These are phyloP conservation scores for Megalops cyprinoides DNA, from an alignment of 2,797 vertebrate species.

Conservation along the genomic window DNA sequence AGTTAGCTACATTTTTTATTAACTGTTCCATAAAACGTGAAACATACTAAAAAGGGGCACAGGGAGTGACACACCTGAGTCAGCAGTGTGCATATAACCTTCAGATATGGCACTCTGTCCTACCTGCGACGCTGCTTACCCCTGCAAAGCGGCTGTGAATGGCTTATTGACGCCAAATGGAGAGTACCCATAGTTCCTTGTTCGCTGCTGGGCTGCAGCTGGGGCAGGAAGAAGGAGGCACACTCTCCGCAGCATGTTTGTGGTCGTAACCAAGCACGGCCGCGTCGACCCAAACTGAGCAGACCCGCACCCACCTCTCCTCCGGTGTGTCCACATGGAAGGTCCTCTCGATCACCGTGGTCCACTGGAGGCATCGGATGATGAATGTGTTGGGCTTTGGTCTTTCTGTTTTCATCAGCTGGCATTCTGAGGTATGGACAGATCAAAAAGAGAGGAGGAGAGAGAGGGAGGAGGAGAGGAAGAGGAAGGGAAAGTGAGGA, in stretches of 20 bases:
- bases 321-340: constrained; percentile 95
- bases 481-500: neutral
- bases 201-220: neutral
- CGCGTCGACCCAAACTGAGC: too few relatives aligned
- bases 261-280: too few relatives aligned
- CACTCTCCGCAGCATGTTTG: too few relatives aligned
- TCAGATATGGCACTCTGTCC: neutral
- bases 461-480: neutral
- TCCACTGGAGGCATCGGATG: constrained; percentile 98
- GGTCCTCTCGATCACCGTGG: constrained; percentile 95
- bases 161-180: constrained; percentile 10
- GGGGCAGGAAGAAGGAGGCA: neutral
- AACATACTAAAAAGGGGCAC: neutral
- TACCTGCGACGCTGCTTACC: neutral
- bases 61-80: neutral
- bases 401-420: constrained; percentile 97
- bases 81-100: constrained; percentile 21
- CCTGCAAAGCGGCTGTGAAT: neutral
- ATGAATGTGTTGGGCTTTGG: constrained; percentile 98
- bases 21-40: too few relatives aligned
- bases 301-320: constrained; percentile 93
- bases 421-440: constrained; percentile 83
- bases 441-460: neutral
- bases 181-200: too few relatives aligned
- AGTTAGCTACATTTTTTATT: too few relatives aligned